Conservation (phyloP, 2,113 vertebrate species). For the Bos indicus region DNA sequence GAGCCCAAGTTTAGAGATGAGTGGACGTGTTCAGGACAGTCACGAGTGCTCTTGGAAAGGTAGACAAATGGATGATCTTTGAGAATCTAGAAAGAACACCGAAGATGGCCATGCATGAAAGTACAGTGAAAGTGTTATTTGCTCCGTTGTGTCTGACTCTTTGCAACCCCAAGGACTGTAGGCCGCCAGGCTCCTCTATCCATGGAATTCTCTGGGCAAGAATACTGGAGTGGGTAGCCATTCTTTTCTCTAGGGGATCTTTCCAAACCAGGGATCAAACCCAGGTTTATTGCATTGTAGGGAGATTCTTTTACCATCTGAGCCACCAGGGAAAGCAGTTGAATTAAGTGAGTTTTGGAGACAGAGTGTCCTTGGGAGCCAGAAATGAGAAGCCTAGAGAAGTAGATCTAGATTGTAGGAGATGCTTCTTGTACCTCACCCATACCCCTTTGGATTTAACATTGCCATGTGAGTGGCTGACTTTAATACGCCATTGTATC, state of each 20-base stretch:
- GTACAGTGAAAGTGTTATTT: neutral
- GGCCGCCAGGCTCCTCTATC: neutral
- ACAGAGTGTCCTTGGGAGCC: neutral
- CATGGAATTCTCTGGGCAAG: neutral
- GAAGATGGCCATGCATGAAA: neutral
- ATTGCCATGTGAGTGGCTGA: neutral
- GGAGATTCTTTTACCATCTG: neutral
- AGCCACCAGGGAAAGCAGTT: neutral
- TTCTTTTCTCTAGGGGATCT: neutral
- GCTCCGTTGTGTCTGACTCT: neutral
- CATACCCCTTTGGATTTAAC: neutral
- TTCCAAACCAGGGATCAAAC: neutral
- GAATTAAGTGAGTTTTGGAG: neutral
- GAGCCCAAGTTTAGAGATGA: neutral
- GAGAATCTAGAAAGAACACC: neutral
- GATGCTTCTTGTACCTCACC: neutral
- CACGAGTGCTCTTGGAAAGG: neutral
- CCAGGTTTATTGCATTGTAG: neutral
- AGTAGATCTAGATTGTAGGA: neutral
- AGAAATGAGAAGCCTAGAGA: neutral
- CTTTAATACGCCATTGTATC: neutral
- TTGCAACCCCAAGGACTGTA: neutral
- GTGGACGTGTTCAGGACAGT: neutral
- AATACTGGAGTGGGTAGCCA: neutral
- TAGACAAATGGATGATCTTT: neutral